A percentile compares a stretch with the other conserved stretches of the same genome.
Evolutionary conservation across 1,140 invertebrate genomes (phyloP).

Genomic region (Batillaria attramentaria): DNA sequence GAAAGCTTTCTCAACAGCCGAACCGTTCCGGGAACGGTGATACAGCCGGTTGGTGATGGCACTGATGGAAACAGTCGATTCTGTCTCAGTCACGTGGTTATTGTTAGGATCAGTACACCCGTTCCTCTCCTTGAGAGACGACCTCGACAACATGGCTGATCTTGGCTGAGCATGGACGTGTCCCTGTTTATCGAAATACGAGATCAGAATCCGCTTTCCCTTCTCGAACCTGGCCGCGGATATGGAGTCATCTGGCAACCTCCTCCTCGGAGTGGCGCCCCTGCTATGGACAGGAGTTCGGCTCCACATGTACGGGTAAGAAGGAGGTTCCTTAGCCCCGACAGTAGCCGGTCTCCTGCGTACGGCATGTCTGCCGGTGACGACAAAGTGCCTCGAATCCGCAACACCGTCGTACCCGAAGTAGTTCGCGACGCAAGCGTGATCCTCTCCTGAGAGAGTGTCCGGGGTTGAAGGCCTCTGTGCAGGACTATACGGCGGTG

Average conservation of each 20-base stretch:
- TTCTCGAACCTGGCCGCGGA: not conserved
- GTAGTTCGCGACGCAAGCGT: not conserved
- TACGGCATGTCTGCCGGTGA: not conserved
- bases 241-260: not conserved
- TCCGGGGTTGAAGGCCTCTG: too few species aligned
- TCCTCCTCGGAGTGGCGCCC: not conserved
- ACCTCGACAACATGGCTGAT: too few species aligned
- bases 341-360: not conserved
- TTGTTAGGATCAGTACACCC: not conserved
- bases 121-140: not conserved
- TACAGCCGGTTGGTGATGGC: not conserved
- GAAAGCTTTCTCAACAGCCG: not conserved
- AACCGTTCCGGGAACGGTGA: not conserved
- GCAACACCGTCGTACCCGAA: not conserved
- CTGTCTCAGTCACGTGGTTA: too few species aligned
- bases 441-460: not conserved
- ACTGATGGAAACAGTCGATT: not conserved
- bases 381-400: not conserved
- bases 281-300: not conserved
- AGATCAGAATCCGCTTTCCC: not conserved
- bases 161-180: not conserved
- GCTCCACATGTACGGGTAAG: not conserved
- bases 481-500: not conserved
- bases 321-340: not conserved
- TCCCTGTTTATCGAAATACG: constrained; percentile 5